phyloP scores from a whole-genome alignment of 2,888 invertebrate species.

The Rutpela maculata region DNA sequence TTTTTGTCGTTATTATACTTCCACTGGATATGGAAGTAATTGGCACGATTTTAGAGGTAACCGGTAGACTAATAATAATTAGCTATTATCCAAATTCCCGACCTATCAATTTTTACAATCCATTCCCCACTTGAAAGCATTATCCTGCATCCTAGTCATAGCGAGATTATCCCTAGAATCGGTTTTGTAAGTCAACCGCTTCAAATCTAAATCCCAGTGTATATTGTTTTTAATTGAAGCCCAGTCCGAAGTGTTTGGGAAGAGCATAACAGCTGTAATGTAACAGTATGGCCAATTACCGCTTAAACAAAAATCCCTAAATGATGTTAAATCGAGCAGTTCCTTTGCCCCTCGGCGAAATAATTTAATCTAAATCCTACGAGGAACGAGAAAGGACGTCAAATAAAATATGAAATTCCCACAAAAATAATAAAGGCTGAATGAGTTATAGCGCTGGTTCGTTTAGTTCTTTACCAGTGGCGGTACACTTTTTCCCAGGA shows the following conservation, averaged over 20 bases:
- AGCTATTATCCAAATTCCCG: too few relatives aligned
- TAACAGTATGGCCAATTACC: conserved; percentile 65
- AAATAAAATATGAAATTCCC: conserved; percentile 63
- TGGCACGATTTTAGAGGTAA: too few relatives aligned
- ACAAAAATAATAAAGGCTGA: conserved; percentile 61
- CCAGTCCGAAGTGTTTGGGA: conserved; percentile 60
- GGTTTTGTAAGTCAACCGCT: conserved; percentile 57
- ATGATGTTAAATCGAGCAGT: conserved; percentile 61
- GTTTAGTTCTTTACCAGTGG: conserved; percentile 51
- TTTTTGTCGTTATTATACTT: too few relatives aligned
- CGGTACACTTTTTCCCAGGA: not conserved
- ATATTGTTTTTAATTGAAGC: conserved; percentile 65
- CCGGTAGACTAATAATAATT: too few relatives aligned
- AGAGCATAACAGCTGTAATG: conserved; percentile 61
- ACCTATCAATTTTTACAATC: not conserved
- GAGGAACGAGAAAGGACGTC: conserved; percentile 58
- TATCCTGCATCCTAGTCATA: conserved; percentile 1
- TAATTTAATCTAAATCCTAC: conserved; percentile 65
- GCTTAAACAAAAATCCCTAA: conserved; percentile 67
- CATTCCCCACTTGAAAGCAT: not conserved
- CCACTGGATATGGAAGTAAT: too few relatives aligned
- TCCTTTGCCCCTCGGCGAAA: conserved; percentile 59
- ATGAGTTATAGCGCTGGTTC: conserved; percentile 58
- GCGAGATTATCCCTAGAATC: conserved; percentile 35
- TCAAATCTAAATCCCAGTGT: conserved; percentile 63